Evolutionary conservation across 2,888 invertebrate genomes (phyloP), one percentile per base, ranked within the genome.

Genomic region (Caenorhabditis afra): DNA sequence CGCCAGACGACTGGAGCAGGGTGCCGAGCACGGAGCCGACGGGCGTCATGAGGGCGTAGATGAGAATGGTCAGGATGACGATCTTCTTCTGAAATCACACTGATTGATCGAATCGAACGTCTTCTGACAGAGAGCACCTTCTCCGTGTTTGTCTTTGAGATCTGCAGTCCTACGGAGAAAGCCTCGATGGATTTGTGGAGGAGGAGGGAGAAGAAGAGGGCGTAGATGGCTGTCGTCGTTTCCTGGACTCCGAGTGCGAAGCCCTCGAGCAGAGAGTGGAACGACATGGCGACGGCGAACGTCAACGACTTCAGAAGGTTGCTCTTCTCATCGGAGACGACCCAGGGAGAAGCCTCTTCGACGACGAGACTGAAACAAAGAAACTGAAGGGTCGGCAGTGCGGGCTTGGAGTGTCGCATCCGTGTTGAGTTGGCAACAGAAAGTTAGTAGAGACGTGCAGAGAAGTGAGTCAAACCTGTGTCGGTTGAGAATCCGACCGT

Each of bases 41-140:
- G 0, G 94, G 94, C 7, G 94, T 93, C 23, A 94, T 94, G 59
- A 93, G 87, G 0, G 94, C 93, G 82, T 92, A 92, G n/a, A 91
- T 73, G 1, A 91, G 35, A 41, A 91, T 90, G 3, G 91, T 91
- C 41, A 87, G 82, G 10, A 92, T 68, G 7, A 87, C 85, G 3
- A 68, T 74, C 58, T 80, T 65, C 39, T 58, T 53, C 76, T 79
- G 58, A 52, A 78, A 81, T 1, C 39, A 20, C 22, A 39, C 14
- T 37, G 8, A n/a, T n/a, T n/a, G n/a, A n/a, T n/a, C n/a, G n/a
- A 23, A 12, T n/a, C 12, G 23, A 47, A 44, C 23, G 20, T 62
- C 39, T 37, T 41, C 11, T 16, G 44, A 22, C 14, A 39, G 12
- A 50, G 1, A 37, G n/a, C 16, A 79, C 81, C 66, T 79, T 83